Percentiles rank a stretch among this genome's conserved stretches.
phyloP scores from a whole-genome alignment of 2,888 invertebrate species.

The Notodonta ziczac region DNA sequence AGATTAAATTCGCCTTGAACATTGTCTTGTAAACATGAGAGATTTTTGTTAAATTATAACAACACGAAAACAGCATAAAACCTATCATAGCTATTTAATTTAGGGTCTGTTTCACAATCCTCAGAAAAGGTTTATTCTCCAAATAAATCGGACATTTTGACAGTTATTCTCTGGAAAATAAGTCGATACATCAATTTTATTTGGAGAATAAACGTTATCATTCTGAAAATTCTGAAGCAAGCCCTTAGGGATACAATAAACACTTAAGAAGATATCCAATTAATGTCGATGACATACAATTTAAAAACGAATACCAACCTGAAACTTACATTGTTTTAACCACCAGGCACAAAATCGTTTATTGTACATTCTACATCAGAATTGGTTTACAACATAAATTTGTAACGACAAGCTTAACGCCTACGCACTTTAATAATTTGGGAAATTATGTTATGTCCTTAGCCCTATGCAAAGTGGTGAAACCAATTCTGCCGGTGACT shows the following conservation, averaged over 20 bases:
- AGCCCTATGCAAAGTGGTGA: conserved; percentile 23
- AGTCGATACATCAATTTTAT: too few species aligned
- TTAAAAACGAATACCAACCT: conserved; percentile 13
- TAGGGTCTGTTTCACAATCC: background rate
- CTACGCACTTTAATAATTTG: conserved; percentile 14
- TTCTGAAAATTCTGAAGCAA: too few species aligned
- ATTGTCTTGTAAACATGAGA: conserved; percentile 8
- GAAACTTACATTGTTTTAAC: conserved; percentile 19
- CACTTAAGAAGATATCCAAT: conserved; percentile 2
- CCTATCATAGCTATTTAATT: background rate
- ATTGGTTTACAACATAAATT: conserved; percentile 48
- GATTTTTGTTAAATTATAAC: background rate
- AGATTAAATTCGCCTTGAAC: conserved; percentile 19
- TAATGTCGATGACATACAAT: conserved; percentile 36
- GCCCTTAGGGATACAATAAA: background rate
- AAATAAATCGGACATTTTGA: too few species aligned
- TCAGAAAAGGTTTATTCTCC: too few species aligned
- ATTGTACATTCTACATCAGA: conserved; percentile 53
- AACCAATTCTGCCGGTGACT: conserved; percentile 53
- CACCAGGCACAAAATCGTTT: conserved; percentile 40
- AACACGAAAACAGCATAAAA: background rate
- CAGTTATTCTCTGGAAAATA: too few species aligned
- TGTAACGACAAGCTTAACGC: conserved; percentile 15
- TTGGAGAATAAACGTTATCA: too few species aligned
- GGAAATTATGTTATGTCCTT: conserved; percentile 11